A percentile compares a stretch with the other conserved stretches of the same genome.
phyloP scores from a whole-genome alignment of 2,888 invertebrate species.

The Xiphydria camelus region DNA sequence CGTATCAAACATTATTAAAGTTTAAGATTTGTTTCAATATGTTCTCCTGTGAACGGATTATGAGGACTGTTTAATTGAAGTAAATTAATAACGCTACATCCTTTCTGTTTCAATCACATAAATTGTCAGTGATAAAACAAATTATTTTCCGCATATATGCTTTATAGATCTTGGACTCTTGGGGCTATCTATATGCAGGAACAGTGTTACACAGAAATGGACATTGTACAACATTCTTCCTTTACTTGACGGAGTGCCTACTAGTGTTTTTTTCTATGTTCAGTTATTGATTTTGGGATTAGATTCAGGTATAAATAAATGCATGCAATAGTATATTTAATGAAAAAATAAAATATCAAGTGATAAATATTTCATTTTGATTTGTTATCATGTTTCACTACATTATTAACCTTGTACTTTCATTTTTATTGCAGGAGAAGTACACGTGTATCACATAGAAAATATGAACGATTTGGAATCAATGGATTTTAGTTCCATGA shows the following conservation, averaged over 20 bases:
- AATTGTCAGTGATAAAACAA: too few species aligned
- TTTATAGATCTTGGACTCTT: conserved; percentile 36
- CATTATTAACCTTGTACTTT: conserved; percentile 1
- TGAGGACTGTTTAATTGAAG: too few species aligned
- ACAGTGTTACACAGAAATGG: too few species aligned
- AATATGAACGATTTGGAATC: conserved; percentile 23
- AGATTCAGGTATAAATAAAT: conserved; percentile 42
- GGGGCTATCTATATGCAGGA: conserved; percentile 35
- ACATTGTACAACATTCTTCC: conserved; percentile 32
- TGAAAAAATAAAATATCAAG: too few species aligned
- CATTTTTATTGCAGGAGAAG: conserved; percentile 36
- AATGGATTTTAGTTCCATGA: conserved; percentile 30
- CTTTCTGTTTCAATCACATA: too few species aligned
- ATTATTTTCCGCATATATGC: too few species aligned
- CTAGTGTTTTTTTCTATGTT: conserved; percentile 34
- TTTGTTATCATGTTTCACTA: conserved; percentile 6
- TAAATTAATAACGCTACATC: too few species aligned
- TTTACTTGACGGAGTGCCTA: conserved; percentile 30
- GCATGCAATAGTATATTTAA: too few species aligned
- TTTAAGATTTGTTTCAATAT: too few species aligned
- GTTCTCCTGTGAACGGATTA: too few species aligned
- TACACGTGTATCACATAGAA: conserved; percentile 32
- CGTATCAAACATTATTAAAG: too few species aligned
- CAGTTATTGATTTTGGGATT: conserved; percentile 37
- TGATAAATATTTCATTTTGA: not conserved